Base-by-base conservation (phyloP, 2,113 vertebrate genomes). In the Dasyornis broadbenti region DNA sequence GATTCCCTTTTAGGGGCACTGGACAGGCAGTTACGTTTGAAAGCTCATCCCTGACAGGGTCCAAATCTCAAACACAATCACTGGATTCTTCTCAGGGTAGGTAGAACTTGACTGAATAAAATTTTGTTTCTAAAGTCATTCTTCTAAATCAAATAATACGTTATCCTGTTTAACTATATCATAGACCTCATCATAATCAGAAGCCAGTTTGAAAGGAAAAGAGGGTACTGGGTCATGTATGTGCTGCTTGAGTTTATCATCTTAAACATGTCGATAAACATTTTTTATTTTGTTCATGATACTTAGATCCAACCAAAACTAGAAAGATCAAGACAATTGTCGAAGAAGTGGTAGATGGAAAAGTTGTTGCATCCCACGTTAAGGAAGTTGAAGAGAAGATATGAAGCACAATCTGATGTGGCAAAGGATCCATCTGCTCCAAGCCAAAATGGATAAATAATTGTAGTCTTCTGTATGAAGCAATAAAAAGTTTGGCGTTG, bases 251-350 rank as follows among this genome's bases (percentile, higher is more conserved):
- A 18, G 6, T 77, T 60, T 66, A 54, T 40, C 1, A 31, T 30
- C 45, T 82, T 71, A 57, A 79, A 61, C 39, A 64, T 30, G 27
- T 13, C 54, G 31, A 85, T 81, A 85, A 79, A 61, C 70, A n/a
- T 54, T 53, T 59, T 80, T 73, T 78, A 3, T 4, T 85, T 91
- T 77, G 6, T 79, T 82, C 70, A 78, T 65, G 37, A 72, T 71
- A 27, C 85, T 89, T 90, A 98, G 98, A 98, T 94, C 80, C 98
- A 40, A 78, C 61, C 86, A 98, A 98, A 97, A 96, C 97, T 47
- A 97, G 98, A 26, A 98, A 97, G 84, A 97, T 98, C 88, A 98
- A 97, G 94, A 98, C 98, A 73, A 97, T 98, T 49, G 95, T 98
- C 0, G 98, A 98, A 84, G 98, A 98, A 50, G 95, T 98, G 22